Evolutionary conservation across 2,888 invertebrate species (phyloP).

Genomic region (Deilephila porcellus): DNA sequence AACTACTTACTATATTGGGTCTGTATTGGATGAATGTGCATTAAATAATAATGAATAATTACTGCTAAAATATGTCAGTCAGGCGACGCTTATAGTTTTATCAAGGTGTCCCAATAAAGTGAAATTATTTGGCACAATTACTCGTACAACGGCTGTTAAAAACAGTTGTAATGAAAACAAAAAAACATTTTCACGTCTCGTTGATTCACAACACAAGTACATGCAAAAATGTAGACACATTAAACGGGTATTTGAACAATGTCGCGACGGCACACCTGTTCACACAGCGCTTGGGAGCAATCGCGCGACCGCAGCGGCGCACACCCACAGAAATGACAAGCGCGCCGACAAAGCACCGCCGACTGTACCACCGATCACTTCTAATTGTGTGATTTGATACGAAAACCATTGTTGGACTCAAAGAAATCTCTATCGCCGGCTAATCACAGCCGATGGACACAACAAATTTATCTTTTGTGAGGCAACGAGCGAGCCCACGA

Average conservation of each 20-base stretch:
- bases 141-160: background rate
- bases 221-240: constrained; percentile 2
- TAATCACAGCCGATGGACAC: constrained; percentile 31
- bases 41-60: too few species aligned
- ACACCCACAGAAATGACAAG: constrained; percentile 64
- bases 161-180: background rate
- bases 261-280: constrained; percentile 13
- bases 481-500: constrained; percentile 35
- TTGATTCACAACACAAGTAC: background rate
- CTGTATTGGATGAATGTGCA: too few species aligned
- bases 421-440: constrained; percentile 76
- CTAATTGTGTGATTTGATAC: constrained; percentile 84
- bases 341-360: constrained; percentile 77
- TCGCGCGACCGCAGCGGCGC: constrained; percentile 53
- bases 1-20: too few species aligned
- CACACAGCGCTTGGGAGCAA: constrained; percentile 25
- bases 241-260: background rate
- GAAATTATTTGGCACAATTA: background rate
- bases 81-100: background rate
- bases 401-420: constrained; percentile 80
- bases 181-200: background rate
- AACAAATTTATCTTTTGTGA: constrained; percentile 36
- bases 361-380: constrained; percentile 75
- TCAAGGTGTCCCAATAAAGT: too few species aligned
- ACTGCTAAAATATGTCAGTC: background rate